Evolutionary conservation across 2,113 vertebrate species (phyloP), one percentile per base, ranked within the genome.

Genomic region (Sapayoa aenigma): DNA sequence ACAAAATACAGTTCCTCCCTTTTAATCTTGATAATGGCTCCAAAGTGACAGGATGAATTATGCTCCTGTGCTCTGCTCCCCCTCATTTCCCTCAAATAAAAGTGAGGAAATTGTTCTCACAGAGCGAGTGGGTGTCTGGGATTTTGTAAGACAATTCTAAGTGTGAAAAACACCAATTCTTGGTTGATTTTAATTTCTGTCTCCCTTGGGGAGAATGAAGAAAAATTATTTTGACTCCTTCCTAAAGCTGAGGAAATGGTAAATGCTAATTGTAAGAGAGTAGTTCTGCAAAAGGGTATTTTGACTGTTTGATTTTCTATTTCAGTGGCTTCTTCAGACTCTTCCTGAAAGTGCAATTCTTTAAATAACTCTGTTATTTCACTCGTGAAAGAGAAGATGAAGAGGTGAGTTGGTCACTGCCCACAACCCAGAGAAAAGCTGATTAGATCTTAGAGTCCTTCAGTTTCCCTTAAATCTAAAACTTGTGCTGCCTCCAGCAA

Each of bases 1-100:
- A 31, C 65, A 89, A 81, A 84, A 59, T 20, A 14, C 1, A 63
- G 73, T 33, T 63, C 95, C 92, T 94, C 96, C 95, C 86, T 89
- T 90, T 84, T 87, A 21, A 96, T 97, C 96, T 94, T 89, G 94
- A 90, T 96, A 59, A 33, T 28, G 59, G 53, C 22, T 87, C 66
- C 59, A 52, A 44, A 75, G 22, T 92, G 86, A 75, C 89, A 75
- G 76, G 20, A 47, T 56, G 4, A 87, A 60, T 92, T 15, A 67
- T 1, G 12, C 12, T 12, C 46, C 82, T 39, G 22, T 19, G 42
- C 47, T 84, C 39, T 0, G 50, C 79, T 94, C 86, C 92, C 86
- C 89, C 94, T 96, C 84, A 0, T 97, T 97, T 96, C 95, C 86
- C 95, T 95, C 65, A 27, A 88, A 23, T 37, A 55, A 37, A 83